Conservation (phyloP, 2,888 invertebrate genomes). For the Lochmaea capreae region DNA sequence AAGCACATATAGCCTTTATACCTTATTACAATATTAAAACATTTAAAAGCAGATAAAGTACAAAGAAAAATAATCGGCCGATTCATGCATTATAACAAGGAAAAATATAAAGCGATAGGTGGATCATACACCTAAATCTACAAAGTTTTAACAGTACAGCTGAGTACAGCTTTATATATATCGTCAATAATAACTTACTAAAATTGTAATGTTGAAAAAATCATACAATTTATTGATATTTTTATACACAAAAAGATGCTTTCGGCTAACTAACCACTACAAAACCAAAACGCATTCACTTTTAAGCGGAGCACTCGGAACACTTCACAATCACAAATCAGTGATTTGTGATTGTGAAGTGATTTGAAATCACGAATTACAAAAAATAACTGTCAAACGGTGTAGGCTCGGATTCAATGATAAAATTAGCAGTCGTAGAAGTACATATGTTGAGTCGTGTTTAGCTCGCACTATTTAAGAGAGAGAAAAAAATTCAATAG, state of each 20-base stretch:
- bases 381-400: conserved; percentile 7
- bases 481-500: not conserved
- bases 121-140: not conserved
- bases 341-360: too few relatives aligned
- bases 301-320: not conserved
- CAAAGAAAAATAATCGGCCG: not conserved
- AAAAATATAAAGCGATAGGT: not conserved
- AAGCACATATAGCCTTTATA: not conserved
- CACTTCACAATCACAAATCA: too few relatives aligned
- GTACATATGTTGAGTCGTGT: not conserved
- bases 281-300: conserved; percentile 21
- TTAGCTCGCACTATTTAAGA: not conserved
- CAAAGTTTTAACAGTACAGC: not conserved
- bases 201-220: not conserved
- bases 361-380: not conserved
- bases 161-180: not conserved
- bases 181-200: conserved; percentile 16
- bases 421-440: not conserved
- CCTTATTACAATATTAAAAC: not conserved
- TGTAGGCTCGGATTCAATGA: not conserved
- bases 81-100: not conserved
- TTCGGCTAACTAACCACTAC: conserved; percentile 10
- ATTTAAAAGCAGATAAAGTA: not conserved
- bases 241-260: conserved; percentile 14
- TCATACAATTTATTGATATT: conserved; percentile 15